These are phyloP conservation scores for Aphelinus certus DNA, from an alignment of 1,140 invertebrate genomes.

Conservation along the genomic window DNA sequence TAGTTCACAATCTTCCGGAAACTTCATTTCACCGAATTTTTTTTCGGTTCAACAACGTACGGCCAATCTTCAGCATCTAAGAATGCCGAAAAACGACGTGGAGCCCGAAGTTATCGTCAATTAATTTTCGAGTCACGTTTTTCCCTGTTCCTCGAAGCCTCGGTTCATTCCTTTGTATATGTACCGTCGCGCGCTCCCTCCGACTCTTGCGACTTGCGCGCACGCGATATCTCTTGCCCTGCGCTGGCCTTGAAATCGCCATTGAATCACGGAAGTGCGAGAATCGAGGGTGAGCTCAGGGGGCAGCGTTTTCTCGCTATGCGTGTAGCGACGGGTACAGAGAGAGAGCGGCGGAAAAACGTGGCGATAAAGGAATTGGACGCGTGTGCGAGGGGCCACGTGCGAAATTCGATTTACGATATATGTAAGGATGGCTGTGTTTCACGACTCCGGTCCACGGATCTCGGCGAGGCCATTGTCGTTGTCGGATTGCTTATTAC, in stretches of 20 bases:
- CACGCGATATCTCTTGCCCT: background rate
- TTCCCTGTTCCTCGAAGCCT: constrained; percentile 15
- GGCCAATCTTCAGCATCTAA: too few species aligned
- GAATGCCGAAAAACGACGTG: too few species aligned
- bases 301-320: background rate
- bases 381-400: background rate
- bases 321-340: too few species aligned
- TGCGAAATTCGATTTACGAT: constrained; percentile 36
- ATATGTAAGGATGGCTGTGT: background rate
- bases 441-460: constrained; percentile 25
- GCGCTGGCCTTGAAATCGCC: constrained; percentile 43
- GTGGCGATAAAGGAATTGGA: constrained; percentile 30
- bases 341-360: background rate
- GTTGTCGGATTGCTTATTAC: background rate
- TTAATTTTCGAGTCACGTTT: background rate
- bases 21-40: too few species aligned
- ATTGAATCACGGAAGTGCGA: constrained; percentile 47
- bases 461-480: constrained; percentile 8
- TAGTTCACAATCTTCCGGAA: too few species aligned
- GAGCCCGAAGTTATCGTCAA: too few species aligned
- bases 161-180: constrained; percentile 7
- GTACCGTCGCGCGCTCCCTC: constrained; percentile 20
- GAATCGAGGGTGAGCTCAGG: constrained; percentile 14
- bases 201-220: background rate
- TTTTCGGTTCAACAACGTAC: too few species aligned